Conservation (phyloP, 2,797 vertebrate genomes). For the Protosalanx chinensis region DNA sequence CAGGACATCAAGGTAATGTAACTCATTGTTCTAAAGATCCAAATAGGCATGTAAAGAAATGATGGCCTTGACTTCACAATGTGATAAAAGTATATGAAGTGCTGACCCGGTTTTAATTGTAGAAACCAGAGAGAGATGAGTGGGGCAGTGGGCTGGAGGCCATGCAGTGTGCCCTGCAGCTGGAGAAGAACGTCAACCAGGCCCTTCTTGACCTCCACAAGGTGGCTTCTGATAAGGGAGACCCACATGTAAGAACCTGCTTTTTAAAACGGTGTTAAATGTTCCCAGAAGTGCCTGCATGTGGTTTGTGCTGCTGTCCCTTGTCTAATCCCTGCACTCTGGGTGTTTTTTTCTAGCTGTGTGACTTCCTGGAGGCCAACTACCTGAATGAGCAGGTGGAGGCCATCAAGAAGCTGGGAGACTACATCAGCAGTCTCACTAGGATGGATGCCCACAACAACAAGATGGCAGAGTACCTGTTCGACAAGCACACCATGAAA, state of each 20-base stretch:
- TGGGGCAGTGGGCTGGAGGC: conserved; percentile 91
- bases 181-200: conserved; percentile 92
- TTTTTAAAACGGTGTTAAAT: background rate
- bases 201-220: conserved; percentile 84
- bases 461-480: conserved; percentile 90
- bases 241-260: conserved; percentile 76
- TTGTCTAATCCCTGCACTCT: background rate
- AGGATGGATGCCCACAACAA: conserved; percentile 82
- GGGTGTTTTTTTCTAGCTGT: conserved; percentile 69
- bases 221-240: conserved; percentile 69
- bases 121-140: conserved; percentile 91
- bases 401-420: conserved; percentile 83
- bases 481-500: conserved; percentile 83
- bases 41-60: no score
- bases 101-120: background rate
- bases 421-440: conserved; percentile 70
- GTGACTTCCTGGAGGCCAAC: conserved; percentile 91
- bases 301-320: background rate
- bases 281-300: background rate
- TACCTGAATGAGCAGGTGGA: conserved; percentile 93
- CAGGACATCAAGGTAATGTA: conserved; percentile 67
- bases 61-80: background rate
- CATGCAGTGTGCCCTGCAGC: conserved; percentile 84
- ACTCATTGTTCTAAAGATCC: no score
- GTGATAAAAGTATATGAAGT: background rate